Base-by-base conservation (phyloP, 2,113 vertebrate genomes). In the Barbus barbus region DNA sequence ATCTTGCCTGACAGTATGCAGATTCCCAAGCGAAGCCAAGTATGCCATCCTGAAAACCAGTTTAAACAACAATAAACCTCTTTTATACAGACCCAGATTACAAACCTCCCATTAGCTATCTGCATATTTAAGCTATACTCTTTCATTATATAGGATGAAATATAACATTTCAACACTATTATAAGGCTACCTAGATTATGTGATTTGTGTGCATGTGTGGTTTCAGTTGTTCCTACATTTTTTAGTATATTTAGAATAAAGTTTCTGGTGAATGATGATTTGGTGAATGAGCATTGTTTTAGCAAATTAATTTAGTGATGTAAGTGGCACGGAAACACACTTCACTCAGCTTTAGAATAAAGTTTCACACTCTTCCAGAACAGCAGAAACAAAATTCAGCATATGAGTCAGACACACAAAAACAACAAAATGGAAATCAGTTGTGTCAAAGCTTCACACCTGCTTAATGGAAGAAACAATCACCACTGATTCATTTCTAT, bases 401-500 rank as follows among this genome's bases (percentile, higher is more conserved):
- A 46, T 12, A 28, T 22, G 24, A 67, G 78, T 80, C 60, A 81
- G 2, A 51, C 12, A 28, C 36, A 9, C 44, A 60, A 44, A 61
- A 28, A 24, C 38, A 31, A 36, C 75, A 13, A 58, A 78, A 61
- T 36, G 28, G 63, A 81, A 81, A 69, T 71, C 2, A 11, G 22
- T 36, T 53, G 44, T 14, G 36, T 81, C 28, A 81, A 78, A 78
- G 26, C 46, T 28, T 53, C 3, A 69, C 65, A 36, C 63, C 44
- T 71, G 63, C 44, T 56, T 82, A 71, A 56, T 82, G 3, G 0
- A 12, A 33, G 18, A 65, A 51, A 65, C 78, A 67, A 61, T 38
- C 41, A 11, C 38, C 31, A 33, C n/a, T 72, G 84, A 82, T 38
- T 86, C 48, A 75, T 73, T 71, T 46, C 75, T 5, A 31, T 58